Evolutionary conservation across 2,888 invertebrate genomes (phyloP), one percentile per base, ranked within the genome.

Genomic region (Yponomeuta plumbellus): DNA sequence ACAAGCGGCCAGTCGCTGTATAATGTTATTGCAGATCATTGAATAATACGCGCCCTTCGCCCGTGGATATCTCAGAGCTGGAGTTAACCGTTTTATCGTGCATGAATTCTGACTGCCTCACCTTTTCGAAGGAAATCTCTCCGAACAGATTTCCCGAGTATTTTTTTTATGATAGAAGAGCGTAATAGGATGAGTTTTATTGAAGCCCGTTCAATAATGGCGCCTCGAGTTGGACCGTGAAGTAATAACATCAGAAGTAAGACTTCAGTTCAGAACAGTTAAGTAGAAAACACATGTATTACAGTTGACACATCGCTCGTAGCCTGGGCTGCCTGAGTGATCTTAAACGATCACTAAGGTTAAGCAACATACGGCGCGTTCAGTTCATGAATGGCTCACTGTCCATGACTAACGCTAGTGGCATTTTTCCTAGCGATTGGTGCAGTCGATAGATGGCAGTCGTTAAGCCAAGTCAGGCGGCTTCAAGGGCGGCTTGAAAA

Each of bases 181-280:
- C 44, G 44, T 52, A 52, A 52, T 52, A 52, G 44, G 44, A 52
- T 52, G 44, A 52, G 44, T 52, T 52, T 52, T 52, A 52, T 52
- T 52, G 44, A 52, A 52, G 44, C 44, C 17, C 2, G 44, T 52
- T 52, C 44, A 52, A 52, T 52, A 52, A 52, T 52, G 1, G 13
- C 17, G 44, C 44, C 44, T 52, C 17, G 13, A 17, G 10, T 52
- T 17, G 44, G 44, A 17, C 44, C 44, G 44, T 17, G 17, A 17
- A 52, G 1, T 52, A 52, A 52, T 13, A 17, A 52, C 17, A 52
- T 0, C 44, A 52, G 44, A 52, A 52, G 44, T 17, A 52, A 52
- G 34, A 34, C 34, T 34, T 2, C 34, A 34, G 34, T 8, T 8
- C 8, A 34, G 6, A 34, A 34, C 8, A 34, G 6, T 1, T 34